Conservation (phyloP, 2,797 vertebrate genomes). For the Hirundo rustica region DNA sequence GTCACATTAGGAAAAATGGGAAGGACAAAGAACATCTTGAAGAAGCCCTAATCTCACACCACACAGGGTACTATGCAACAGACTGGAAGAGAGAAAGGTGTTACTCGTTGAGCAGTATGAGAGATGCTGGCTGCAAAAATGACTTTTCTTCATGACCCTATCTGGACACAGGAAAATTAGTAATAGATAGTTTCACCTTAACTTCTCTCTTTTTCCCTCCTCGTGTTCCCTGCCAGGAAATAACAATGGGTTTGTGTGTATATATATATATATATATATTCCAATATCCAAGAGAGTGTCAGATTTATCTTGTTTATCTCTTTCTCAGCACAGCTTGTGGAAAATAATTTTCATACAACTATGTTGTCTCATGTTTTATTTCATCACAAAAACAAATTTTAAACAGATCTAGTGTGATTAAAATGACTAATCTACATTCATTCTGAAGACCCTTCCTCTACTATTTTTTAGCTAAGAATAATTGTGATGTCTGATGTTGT, state of each 20-base stretch:
- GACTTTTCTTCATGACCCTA: not conserved
- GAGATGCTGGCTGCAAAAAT: not conserved
- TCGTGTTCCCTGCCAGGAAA: not conserved
- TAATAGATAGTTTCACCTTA: not conserved
- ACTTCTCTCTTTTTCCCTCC: not conserved
- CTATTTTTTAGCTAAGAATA: not conserved
- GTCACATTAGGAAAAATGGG: not conserved
- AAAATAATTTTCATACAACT: not conserved
- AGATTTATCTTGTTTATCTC: not conserved
- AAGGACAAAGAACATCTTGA: constrained; percentile 6
- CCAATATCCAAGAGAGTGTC: not conserved
- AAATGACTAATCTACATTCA: not conserved
- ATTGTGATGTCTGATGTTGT: not conserved
- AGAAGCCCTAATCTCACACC: not conserved
- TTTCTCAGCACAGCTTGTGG: not conserved
- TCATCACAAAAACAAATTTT: not conserved
- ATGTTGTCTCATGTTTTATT: not conserved
- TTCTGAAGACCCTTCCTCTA: not conserved
- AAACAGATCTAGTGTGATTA: not conserved
- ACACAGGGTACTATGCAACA: not conserved
- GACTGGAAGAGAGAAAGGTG: not conserved
- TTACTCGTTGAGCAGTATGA: not conserved
- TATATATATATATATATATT: not conserved
- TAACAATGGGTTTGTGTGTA: not conserved
- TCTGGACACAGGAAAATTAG: not conserved